A percentile compares a stretch with the other conserved stretches of the same genome.
phyloP scores from a whole-genome alignment of 2,797 vertebrate genomes.

The Psittacula echo region DNA sequence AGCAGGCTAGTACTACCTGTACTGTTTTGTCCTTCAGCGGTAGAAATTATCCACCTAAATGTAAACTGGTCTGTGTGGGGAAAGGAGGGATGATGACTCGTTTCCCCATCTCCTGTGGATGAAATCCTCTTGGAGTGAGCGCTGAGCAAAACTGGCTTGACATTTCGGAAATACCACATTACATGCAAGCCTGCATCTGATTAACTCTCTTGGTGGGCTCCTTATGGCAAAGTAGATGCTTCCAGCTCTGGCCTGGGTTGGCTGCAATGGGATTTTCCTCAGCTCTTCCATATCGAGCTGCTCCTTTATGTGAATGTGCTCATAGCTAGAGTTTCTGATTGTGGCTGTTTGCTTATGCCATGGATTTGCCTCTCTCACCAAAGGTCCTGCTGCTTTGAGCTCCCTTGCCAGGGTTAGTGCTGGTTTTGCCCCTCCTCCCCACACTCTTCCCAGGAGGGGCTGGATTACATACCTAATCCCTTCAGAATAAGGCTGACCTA shows the following conservation, averaged over 20 bases:
- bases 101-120: not conserved
- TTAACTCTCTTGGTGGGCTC: not conserved
- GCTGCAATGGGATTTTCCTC: not conserved
- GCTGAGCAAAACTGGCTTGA: not conserved
- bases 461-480: conserved; percentile 74
- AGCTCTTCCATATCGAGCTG: not conserved
- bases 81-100: not conserved
- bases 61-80: not conserved
- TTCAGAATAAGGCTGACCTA: conserved; percentile 78
- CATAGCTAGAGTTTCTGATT: not conserved
- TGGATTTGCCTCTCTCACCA: not conserved
- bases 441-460: conserved; percentile 36
- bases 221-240: not conserved
- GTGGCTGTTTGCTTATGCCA: not conserved
- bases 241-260: not conserved
- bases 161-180: not conserved
- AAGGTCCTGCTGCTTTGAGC: conserved; percentile 54
- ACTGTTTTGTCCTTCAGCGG: not conserved
- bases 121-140: not conserved
- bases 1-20: not conserved
- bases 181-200: not conserved
- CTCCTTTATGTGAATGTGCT: not conserved
- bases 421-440: not conserved
- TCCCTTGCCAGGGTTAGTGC: not conserved
- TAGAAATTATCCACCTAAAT: not conserved